Base-by-base conservation (phyloP, 2,888 invertebrate species). In the Ashinkailepas kermadecensis region DNA sequence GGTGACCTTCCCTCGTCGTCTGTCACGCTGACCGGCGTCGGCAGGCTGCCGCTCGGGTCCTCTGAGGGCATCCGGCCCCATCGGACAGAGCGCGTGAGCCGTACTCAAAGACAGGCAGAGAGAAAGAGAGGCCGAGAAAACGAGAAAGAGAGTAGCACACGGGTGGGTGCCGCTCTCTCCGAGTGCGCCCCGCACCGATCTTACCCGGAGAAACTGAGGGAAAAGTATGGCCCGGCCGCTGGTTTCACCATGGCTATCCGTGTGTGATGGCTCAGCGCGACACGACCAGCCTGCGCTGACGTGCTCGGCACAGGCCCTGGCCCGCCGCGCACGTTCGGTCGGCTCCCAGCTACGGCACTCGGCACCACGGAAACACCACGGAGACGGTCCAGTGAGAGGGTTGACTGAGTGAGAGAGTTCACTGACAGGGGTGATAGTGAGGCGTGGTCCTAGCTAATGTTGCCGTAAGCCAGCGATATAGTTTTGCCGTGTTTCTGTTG, bases 141-240 rank as follows among this genome's bases (percentile, higher is more conserved):
- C 39, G 39, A 39, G 39, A 39, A 39, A 39, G 39, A 39, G 39
- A 39, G 39, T 39, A 39, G 39, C 39, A 39, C 39, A 39, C 39
- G 39, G 39, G 39, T 39, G 39, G 39, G 39, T 39, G 39, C 4
- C 39, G 39, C 39, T 39, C 39, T 39, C 39, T 39, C 39, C 70
- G 70, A 12, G 39, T 13, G 65, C 62, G 62, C 62, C 62, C 70
- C 70, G 54, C 74, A 21, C 74, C 56, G 9, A 10, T 74, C 74
- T 74, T 74, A 54, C 74, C 21, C 54, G 74, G 56, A 21, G 74
- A 74, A 74, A 74, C 74, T 15, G 54, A 70, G 74, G 74, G 74
- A 74, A 74, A 74, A 74, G 74, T 74, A 56, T 54, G 74, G 74
- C 74, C 74, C 54, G 74, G 74, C 74, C 74, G 74, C 21, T 21